Conservation (phyloP, 2,113 vertebrate genomes). For the Pongo abelii region DNA sequence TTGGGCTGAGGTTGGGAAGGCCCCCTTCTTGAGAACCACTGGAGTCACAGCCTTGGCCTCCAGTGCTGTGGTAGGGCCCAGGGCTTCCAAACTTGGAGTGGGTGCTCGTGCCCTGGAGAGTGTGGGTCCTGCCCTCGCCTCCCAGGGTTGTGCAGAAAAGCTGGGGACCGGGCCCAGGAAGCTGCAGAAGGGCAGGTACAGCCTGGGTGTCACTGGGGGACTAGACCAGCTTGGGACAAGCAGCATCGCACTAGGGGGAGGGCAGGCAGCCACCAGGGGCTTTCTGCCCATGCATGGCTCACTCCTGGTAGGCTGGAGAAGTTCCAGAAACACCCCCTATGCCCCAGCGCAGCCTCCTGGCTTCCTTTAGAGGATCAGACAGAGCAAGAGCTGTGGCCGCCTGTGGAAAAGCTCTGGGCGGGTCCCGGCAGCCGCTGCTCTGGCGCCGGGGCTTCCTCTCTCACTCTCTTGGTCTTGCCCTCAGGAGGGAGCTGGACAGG, state of each 20-base stretch:
- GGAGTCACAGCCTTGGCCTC: accelerated
- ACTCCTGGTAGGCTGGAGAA: neutral
- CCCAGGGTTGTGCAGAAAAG: neutral
- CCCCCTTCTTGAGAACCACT: neutral
- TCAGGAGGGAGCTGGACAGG: accelerated
- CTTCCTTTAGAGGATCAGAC: neutral
- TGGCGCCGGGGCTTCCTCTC: neutral
- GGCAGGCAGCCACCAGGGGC: accelerated
- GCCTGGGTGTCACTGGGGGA: accelerated
- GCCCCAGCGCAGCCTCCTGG: neutral
- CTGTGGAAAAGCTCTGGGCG: accelerated
- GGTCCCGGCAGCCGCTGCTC: neutral
- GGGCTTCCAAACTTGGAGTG: neutral
- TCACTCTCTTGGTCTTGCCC: accelerated
- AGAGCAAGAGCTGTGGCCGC: neutral
- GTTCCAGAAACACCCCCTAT: accelerated
- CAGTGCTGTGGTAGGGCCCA: neutral
- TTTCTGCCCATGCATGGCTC: accelerated
- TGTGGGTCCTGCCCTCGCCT: neutral
- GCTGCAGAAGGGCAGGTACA: accelerated
- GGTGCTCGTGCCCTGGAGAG: accelerated
- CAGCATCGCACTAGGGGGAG: accelerated
- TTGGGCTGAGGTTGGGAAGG: neutral
- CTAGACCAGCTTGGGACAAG: neutral
- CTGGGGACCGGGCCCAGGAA: neutral